Conservation (phyloP, 1,140 invertebrate genomes). For the Drosophila micromelanica region DNA sequence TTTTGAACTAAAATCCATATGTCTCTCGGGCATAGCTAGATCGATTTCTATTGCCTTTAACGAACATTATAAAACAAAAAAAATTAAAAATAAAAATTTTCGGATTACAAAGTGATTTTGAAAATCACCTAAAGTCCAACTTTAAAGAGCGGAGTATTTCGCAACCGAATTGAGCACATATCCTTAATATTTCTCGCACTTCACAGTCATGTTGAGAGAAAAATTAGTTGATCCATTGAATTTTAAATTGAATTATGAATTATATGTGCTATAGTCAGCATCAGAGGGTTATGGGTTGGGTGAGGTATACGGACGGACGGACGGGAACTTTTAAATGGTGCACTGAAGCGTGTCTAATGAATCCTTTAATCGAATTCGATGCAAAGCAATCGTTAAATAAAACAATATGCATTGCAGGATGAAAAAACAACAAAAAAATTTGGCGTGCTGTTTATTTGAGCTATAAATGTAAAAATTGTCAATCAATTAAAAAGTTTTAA, state of each 20-base stretch:
- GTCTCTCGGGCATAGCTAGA: too few relatives aligned
- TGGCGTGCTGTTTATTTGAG: constrained; percentile 25
- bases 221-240: constrained; percentile 21
- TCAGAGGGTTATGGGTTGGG: not conserved
- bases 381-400: constrained; percentile 11
- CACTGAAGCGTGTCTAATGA: constrained; percentile 36
- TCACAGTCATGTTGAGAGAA: constrained; percentile 1
- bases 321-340: constrained; percentile 1
- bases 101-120: too few relatives aligned
- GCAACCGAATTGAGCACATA: not conserved
- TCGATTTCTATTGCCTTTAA: too few relatives aligned
- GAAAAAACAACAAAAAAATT: constrained; percentile 3
- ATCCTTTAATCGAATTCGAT: constrained; percentile 24
- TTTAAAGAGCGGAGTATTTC: too few relatives aligned
- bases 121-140: too few relatives aligned
- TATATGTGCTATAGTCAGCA: not conserved
- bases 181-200: not conserved
- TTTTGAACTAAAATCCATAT: too few relatives aligned
- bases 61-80: too few relatives aligned
- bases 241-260: constrained; percentile 35
- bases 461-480: constrained; percentile 55
- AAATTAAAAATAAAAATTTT: too few relatives aligned
- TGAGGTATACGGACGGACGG: not conserved
- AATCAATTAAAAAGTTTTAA: constrained; percentile 80
- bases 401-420: constrained; percentile 9